A percentile compares a stretch with the other conserved stretches of the same genome.
These are phyloP conservation scores for Melipona bicolor DNA, from an alignment of 2,888 invertebrate genomes.

Conservation along the genomic window DNA sequence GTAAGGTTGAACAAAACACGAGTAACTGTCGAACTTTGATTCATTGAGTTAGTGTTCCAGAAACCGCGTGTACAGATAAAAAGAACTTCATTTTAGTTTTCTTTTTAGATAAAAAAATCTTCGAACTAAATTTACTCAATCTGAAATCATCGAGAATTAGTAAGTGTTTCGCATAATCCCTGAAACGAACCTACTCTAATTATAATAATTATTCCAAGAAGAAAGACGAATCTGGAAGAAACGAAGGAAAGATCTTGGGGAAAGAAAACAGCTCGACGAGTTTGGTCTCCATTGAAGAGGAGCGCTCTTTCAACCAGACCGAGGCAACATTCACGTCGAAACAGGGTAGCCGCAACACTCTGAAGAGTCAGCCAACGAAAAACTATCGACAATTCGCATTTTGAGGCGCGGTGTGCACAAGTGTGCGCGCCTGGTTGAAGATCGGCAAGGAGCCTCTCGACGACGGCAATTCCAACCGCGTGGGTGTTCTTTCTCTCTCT, in stretches of 20 bases:
- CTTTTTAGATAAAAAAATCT: too few species aligned
- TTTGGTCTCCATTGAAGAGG: neutral
- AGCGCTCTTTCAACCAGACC: neutral
- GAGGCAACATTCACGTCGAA: neutral
- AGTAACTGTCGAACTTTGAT: too few species aligned
- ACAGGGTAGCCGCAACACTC: neutral
- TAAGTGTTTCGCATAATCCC: too few species aligned
- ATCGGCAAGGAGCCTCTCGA: constrained; percentile 41
- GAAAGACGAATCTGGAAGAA: neutral
- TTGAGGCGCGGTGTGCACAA: neutral
- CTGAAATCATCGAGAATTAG: too few species aligned
- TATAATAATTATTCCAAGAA: neutral
- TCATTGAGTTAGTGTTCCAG: too few species aligned
- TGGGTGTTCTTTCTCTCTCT: too few species aligned
- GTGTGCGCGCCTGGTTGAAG: constrained; percentile 8
- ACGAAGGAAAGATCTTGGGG: neutral
- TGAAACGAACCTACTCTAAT: neutral
- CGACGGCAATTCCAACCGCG: constrained; percentile 29
- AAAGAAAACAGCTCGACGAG: neutral
- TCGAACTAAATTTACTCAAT: too few species aligned
- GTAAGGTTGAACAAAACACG: too few species aligned
- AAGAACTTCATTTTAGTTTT: too few species aligned
- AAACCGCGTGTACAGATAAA: too few species aligned
- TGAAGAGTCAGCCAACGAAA: neutral
- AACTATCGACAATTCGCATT: constrained; percentile 29